A percentile compares a stretch with the other conserved stretches of the same genome.
Evolutionary conservation across 2,113 vertebrate species (phyloP).

Genomic region (Tor tambroides): DNA sequence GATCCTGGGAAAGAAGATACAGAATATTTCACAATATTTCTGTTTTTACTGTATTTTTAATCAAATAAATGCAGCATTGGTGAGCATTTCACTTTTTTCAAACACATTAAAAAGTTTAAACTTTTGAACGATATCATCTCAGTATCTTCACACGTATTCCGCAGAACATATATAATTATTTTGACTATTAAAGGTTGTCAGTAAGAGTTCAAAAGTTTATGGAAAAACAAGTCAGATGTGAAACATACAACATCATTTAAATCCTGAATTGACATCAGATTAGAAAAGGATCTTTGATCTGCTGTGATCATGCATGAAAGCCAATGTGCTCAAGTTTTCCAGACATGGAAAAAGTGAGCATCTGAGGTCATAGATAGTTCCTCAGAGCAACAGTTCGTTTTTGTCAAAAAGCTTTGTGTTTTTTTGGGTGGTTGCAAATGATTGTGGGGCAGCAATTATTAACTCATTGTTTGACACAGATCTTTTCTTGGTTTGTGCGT

Average conservation of each 20-base stretch:
- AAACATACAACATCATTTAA: not conserved
- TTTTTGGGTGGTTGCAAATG: not conserved
- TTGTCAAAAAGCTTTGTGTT: slow-evolving; percentile 18
- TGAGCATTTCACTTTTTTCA: too few relatives aligned
- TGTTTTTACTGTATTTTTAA: too few relatives aligned
- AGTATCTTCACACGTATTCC: too few relatives aligned
- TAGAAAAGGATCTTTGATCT: slow-evolving; percentile 36
- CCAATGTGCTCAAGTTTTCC: slow-evolving; percentile 51
- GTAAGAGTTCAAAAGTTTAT: slow-evolving; percentile 5
- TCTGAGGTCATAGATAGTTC: slow-evolving; percentile 1
- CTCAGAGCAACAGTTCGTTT: slow-evolving; percentile 30
- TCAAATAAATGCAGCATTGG: too few relatives aligned
- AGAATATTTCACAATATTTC: too few relatives aligned
- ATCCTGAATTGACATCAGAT: slow-evolving; percentile 41
- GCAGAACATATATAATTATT: too few relatives aligned
- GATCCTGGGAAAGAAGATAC: too few relatives aligned
- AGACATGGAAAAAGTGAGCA: slow-evolving; percentile 41
- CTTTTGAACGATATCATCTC: too few relatives aligned
- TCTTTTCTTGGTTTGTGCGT: not conserved
- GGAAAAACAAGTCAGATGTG: not conserved
- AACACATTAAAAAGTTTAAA: too few relatives aligned
- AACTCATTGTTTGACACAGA: slow-evolving; percentile 17
- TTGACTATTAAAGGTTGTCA: not conserved
- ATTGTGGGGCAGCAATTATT: not conserved
- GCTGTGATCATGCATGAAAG: slow-evolving; percentile 41